Evolutionary conservation across 2,113 vertebrate genomes (phyloP), one percentile per base, ranked within the genome.

Genomic region (Sakesphorus luctuosus): DNA sequence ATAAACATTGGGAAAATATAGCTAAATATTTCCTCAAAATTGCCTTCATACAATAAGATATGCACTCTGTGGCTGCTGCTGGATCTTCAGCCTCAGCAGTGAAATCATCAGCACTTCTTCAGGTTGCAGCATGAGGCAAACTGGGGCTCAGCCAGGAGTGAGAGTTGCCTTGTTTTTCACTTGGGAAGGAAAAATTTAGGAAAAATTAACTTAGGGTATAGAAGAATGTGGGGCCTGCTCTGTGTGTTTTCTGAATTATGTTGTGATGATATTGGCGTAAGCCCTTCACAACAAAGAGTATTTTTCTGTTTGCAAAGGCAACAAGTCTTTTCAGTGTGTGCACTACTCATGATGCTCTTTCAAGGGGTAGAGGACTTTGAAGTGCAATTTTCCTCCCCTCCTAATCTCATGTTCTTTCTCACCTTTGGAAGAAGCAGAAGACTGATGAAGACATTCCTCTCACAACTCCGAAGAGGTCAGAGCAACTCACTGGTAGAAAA

Each of bases 181-280:
- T 6, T 19, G 28, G 14, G 44, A 73, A 71, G 13, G 23, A 61
- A 78, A 43, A 35, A 59, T 35, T 59, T 16, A 35, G 53, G 29
- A 55, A 33, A 78, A 65, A 28, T 25, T 71, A 59, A 13, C 6
- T 36, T 29, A 82, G 82, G 87, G n/a, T n/a, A 87, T 2, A 2
- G 20, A 16, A 81, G 72, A 68, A 20, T 10, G 61, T 0, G 2
- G 17, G 12, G 47, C 36, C n/a, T 59, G 24, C 6, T 21, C 24
- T 72, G 6, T 65, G 26, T n/a, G 15, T 29, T 89, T 62, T 7
- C 66, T 93, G 63, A 31, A 85, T 8, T 2, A 46, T 7, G 5
- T 46, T 26, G 17, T 49, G n/a, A 28, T 12, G 9, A 13, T 52
- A 38, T 2, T 1, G 4, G 28, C 0, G 0, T 65, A 87, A 69